Evolutionary conservation across 2,797 vertebrate genomes (phyloP), one percentile per base, ranked within the genome.

Genomic region (Parauchenoglanis punctatus): DNA sequence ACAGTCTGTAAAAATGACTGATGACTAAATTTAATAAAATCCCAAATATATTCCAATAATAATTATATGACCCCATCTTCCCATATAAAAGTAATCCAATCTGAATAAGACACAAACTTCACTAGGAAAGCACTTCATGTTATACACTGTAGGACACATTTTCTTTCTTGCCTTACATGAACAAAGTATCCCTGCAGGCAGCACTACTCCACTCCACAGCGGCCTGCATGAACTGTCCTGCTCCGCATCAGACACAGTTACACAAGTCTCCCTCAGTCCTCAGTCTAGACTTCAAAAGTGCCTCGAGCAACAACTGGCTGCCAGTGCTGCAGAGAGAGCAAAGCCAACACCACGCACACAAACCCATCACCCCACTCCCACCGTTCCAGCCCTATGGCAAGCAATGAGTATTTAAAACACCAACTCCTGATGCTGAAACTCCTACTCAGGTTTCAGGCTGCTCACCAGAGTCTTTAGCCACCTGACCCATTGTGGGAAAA

Each of bases 201-300:
- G 46, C 86, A 84, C 85, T 77, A 76, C 59, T 63, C 80, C 35
- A 63, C 58, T 63, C 35, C 23, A n/a, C 58, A 44, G 20, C 23
- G 28, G 78, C 28, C 76, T 52, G 65, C 28, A 70, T 15, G 54
- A 87, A 87, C 28, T 10, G 28, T 86, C 72, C 78, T 76, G 73
- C 70, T 85, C 85, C 63, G 78, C n/a, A 61, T 87, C 77, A 61
- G 65, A 56, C 81, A 89, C 87, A 61, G 61, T 76, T 85, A 87
- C 65, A 84, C 72, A 88, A 88, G 85, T 80, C 31, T 11, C 31
- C 61, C 86, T 77, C 72, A 87, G 87, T 87, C 83, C 63, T 54
- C 81, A 54, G 81, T 83, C 81, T 89, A 89, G 88, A 90, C 91
- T 90, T 76, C 54, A 83, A 87, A 76, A 88, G 28, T n/a, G 75